Conservation (phyloP, 2,888 invertebrate genomes). For the Acanthosoma haemorrhoidale region DNA sequence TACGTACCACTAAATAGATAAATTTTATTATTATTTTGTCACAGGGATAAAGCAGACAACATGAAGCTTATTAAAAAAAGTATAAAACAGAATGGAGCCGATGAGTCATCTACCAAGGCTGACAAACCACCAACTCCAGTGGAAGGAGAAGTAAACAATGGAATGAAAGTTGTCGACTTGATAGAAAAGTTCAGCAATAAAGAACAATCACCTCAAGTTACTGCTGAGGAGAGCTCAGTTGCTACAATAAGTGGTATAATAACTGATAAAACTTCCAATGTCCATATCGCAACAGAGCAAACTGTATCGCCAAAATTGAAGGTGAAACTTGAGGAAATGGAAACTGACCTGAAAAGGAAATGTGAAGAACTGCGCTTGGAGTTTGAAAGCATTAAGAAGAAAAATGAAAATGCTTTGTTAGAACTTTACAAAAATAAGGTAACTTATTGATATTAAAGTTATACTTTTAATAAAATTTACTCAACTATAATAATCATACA, state of each 20-base stretch:
- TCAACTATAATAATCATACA: too few relatives aligned
- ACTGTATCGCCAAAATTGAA: not conserved
- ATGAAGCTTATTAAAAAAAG: not conserved
- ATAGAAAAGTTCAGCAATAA: constrained; percentile 1
- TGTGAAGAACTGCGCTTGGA: constrained; percentile 34
- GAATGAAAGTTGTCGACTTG: not conserved
- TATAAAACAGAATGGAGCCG: not conserved
- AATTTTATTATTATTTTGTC: too few relatives aligned
- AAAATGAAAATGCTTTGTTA: constrained; percentile 27
- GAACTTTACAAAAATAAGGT: constrained; percentile 35
- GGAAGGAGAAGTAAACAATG: not conserved
- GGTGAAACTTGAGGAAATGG: constrained; percentile 29
- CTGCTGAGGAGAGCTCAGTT: constrained; percentile 48
- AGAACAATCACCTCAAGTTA: not conserved
- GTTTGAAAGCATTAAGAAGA: constrained; percentile 32
- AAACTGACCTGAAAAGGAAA: constrained; percentile 35
- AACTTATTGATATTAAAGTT: not conserved
- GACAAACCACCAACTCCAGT: too few relatives aligned
- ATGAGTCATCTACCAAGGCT: not conserved
- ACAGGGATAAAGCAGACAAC: not conserved
- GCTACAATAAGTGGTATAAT: not conserved
- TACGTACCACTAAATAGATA: not conserved
- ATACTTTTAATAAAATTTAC: not conserved
- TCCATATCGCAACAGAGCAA: not conserved
- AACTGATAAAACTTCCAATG: not conserved